Conservation (phyloP, 1,140 invertebrate genomes). For the Euura lappo region DNA sequence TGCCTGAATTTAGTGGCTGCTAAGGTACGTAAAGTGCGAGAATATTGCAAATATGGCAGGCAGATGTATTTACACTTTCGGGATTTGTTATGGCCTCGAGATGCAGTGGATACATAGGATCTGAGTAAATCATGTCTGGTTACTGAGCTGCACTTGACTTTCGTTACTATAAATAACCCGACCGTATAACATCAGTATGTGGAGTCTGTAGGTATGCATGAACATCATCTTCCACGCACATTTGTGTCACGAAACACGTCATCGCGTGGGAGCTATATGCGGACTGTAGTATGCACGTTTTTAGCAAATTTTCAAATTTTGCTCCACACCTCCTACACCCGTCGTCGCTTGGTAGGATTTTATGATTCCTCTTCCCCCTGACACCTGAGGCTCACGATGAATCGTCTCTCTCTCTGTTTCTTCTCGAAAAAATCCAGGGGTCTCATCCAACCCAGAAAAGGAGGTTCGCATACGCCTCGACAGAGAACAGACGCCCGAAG, state of each 20-base stretch:
- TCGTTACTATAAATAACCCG: constrained; percentile 5
- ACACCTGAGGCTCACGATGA: too few relatives aligned
- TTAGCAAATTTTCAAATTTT: background rate
- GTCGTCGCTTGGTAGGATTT: too few relatives aligned
- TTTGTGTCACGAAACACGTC: background rate
- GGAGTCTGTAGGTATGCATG: too few relatives aligned
- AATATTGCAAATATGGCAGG: constrained; percentile 7
- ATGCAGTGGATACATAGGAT: background rate
- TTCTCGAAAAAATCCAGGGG: too few relatives aligned
- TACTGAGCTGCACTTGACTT: constrained; percentile 1
- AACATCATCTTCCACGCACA: background rate
- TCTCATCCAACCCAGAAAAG: too few relatives aligned
- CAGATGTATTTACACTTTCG: background rate
- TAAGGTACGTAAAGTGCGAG: background rate
- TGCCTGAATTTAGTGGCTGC: too few relatives aligned
- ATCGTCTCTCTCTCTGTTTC: too few relatives aligned
- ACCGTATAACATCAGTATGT: too few relatives aligned
- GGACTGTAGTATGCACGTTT: background rate
- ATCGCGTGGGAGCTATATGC: background rate
- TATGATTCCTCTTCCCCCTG: too few relatives aligned
- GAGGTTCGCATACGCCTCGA: too few relatives aligned
- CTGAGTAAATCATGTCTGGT: background rate
- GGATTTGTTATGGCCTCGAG: background rate
- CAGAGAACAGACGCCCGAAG: too few relatives aligned
- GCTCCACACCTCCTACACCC: too few relatives aligned